A percentile compares a stretch with the other conserved stretches of the same genome.
Conservation (phyloP, 2,888 invertebrate genomes). For the Chloroclysta siterata region DNA sequence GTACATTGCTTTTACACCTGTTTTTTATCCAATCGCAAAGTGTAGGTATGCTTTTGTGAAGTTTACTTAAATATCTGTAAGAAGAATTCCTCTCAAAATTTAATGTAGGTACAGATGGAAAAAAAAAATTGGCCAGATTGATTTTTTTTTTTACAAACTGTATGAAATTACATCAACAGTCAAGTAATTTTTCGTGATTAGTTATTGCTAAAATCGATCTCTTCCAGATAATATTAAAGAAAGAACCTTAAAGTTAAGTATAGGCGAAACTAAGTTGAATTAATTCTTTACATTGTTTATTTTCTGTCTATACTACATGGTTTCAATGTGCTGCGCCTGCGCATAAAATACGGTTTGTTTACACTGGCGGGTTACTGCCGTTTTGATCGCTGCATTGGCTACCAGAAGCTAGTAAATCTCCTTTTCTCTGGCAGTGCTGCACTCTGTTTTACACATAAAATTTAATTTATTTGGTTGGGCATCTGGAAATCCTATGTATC, state of each 20-base stretch:
- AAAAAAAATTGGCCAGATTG: too few relatives aligned
- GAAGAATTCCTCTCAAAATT: not conserved
- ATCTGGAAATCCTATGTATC: slow-evolving; percentile 19
- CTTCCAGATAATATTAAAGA: too few relatives aligned
- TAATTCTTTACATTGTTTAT: not conserved
- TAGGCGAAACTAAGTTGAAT: too few relatives aligned
- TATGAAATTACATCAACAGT: too few relatives aligned
- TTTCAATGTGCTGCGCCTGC: slow-evolving; percentile 41
- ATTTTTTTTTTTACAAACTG: not conserved
- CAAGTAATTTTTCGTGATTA: too few relatives aligned
- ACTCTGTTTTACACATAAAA: slow-evolving; percentile 36
- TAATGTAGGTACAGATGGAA: slow-evolving; percentile 8
- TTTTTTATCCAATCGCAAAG: slow-evolving; percentile 44
- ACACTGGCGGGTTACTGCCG: slow-evolving; percentile 49
- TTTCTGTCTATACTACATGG: slow-evolving; percentile 28
- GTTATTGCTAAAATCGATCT: too few relatives aligned
- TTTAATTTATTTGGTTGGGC: slow-evolving; percentile 18
- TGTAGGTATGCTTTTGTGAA: slow-evolving; percentile 40
- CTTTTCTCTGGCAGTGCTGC: slow-evolving; percentile 40
- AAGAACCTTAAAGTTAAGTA: too few relatives aligned
- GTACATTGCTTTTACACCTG: slow-evolving; percentile 37
- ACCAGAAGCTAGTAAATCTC: slow-evolving; percentile 52
- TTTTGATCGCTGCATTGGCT: slow-evolving; percentile 62
- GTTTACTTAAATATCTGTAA: slow-evolving; percentile 28
- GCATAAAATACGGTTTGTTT: slow-evolving; percentile 52